These are phyloP conservation scores for Psettodes erumei DNA, from an alignment of 2,113 vertebrate genomes.

Conservation along the genomic window DNA sequence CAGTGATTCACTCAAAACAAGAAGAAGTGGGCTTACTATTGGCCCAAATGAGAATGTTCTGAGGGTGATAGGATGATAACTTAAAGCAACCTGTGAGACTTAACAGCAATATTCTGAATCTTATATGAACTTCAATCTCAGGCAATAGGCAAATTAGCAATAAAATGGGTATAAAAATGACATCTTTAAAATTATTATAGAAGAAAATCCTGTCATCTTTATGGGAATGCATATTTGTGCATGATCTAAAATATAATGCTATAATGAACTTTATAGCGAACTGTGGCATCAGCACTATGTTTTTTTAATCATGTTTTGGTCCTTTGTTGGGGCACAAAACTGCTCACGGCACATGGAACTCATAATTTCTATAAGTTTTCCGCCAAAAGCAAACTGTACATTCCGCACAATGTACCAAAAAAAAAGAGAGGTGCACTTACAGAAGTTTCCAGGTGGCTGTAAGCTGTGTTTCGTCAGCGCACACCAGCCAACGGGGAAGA, in stretches of 20 bases:
- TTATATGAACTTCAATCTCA: neutral
- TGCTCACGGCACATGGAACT: neutral
- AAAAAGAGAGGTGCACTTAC: slow-evolving; percentile 61
- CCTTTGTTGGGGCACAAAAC: too few relatives aligned
- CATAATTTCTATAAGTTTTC: neutral
- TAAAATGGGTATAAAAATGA: neutral
- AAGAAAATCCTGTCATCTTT: neutral
- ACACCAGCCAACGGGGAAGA: slow-evolving; percentile 97
- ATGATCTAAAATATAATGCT: neutral
- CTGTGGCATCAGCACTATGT: neutral
- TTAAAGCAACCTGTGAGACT: neutral
- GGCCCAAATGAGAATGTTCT: neutral
- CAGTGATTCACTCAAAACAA: neutral
- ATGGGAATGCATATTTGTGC: neutral
- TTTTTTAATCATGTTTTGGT: neutral
- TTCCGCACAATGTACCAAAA: neutral
- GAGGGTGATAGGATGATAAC: neutral
- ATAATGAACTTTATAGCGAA: neutral
- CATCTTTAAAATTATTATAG: neutral
- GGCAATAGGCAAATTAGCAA: neutral
- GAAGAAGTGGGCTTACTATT: neutral
- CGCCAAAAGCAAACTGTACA: neutral
- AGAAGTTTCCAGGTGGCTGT: slow-evolving; percentile 90
- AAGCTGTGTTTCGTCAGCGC: slow-evolving; percentile 91
- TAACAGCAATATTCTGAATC: neutral